Percentiles rank a stretch among this genome's conserved stretches.
These are phyloP conservation scores for Caerostris extrusa DNA, from an alignment of 1,140 invertebrate species.

Conservation along the genomic window DNA sequence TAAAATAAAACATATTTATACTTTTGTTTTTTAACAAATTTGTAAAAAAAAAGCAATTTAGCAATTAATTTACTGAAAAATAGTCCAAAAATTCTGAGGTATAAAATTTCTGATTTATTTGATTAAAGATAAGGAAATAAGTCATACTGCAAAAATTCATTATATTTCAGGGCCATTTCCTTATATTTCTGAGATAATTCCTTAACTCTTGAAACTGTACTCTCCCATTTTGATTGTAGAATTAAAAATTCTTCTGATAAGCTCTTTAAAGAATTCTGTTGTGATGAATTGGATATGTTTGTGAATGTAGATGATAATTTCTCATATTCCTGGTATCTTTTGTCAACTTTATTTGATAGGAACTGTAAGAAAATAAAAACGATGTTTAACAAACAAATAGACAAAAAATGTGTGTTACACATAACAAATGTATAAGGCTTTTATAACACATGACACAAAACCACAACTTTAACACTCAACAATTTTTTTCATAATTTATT, in stretches of 20 bases:
- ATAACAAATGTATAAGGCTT: no score
- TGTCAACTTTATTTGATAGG: conserved; percentile 66
- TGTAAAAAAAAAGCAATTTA: background rate
- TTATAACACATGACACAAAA: no score
- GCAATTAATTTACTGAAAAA: no score
- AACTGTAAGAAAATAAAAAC: conserved; percentile 49
- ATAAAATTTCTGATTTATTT: background rate
- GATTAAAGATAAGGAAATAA: background rate
- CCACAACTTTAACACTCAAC: no score
- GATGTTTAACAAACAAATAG: no score
- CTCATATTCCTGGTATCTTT: conserved; percentile 52
- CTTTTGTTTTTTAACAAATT: background rate
- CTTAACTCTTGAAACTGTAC: conserved; percentile 86
- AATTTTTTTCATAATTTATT: no score
- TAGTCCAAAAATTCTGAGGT: background rate
- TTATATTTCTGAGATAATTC: conserved; percentile 84
- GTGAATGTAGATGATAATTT: conserved; percentile 33
- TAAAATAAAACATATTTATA: no score
- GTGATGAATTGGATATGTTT: conserved; percentile 40
- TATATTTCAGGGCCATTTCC: conserved; percentile 88
- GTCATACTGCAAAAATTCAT: conserved; percentile 87
- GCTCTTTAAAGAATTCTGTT: conserved; percentile 58
- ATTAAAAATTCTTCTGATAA: conserved; percentile 31
- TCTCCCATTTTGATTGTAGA: conserved; percentile 88
- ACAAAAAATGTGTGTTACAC: no score